Base-by-base conservation (phyloP, 2,113 vertebrate species). In the Mesembrinibis cayennensis region DNA sequence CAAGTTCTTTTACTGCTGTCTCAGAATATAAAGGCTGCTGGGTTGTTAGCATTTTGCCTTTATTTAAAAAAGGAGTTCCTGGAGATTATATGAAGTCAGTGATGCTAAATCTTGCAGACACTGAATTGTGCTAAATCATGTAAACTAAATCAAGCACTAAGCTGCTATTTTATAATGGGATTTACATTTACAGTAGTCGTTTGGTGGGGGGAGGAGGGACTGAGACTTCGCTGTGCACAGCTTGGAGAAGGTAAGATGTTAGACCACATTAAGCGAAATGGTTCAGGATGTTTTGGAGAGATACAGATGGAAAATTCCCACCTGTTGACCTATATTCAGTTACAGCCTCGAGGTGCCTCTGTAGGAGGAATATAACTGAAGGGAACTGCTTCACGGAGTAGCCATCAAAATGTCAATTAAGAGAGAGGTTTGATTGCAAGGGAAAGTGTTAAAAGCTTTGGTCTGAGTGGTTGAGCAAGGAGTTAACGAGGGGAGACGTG, bases 241-340 rank as follows among this genome's bases (percentile, higher is more conserved):
- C 73, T n/a, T 82, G 47, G 49, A 94, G 78, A 79, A 91, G 27
- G 72, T 81, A 59, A 94, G 90, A 30, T 62, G 34, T 61, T 84
- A 81, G 81, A 66, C 21, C 25, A 34, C 53, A 32, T 72, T 30
- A 67, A 67, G 53, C 82, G 72, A 76, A 91, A 50, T 9, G 20
- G 7, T 74, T 77, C 26, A 59, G 67, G 50, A 63, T 80, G 84
- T 47, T 95, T 87, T 82, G 26, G 78, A 89, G 50, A 80, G 62
- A 70, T 45, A 80, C 5, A 92, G 72, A 82, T 91, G 82, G 83
- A 90, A 70, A 84, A 70, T 81, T 89, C 83, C 90, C 72, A 88
- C 27, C 79, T 95, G 78, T 77, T 90, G 80, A 85, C 61, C 17
- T 95, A 15, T 59, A 59, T 93, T 95, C 62, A 66, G 69, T 93